Base-by-base conservation (phyloP, 1,140 invertebrate genomes). In the Caenorhabditis latens region DNA sequence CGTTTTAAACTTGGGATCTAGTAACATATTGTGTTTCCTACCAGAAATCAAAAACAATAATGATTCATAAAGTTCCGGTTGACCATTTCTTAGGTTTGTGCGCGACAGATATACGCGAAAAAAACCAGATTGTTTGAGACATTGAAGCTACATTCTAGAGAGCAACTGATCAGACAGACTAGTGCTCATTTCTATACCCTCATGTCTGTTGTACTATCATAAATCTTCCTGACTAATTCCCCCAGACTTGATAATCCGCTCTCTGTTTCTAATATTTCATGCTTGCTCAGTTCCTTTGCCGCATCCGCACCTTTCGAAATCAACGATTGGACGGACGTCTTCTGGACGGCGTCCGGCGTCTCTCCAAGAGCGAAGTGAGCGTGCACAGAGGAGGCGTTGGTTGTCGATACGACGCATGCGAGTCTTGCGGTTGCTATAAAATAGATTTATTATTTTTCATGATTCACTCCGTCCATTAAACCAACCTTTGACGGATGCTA, bases 361-460 rank as follows among this genome's bases (percentile, higher is more conserved):
- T 43, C 87, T 53, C 87, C 87, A 88, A 1, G 87, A 88, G 46
- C 87, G 84, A 24, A 88, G 87, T 1, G 87, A 88, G 14, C 87
- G 71, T 8, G 79, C 61, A 50, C 87, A 88, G 2, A 88, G 42
- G 48, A 88, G 57, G 1, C 87, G 85, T 57, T 88, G 87, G 61
- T 88, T 88, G 79, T 88, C 87, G 42, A 88, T 86, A 2, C 87
- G 71, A 4, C 87, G 84, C 57, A 86, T 83, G 8, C 87, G 67
- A 19, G 57, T 83, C n/a, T 89, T 43, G 53, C 83, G 87, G 19
- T 55, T 71, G 43, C 85, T 88, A 48, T 11, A 71, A 79, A 84
- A 65, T 67, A 42, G 0, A 55, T 0, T 42, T 13, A 61, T 9
- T 43, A 42, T 1, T 84, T 65, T 4, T 67, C 11, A 50, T 40